These are phyloP conservation scores for Microctenopoma lineatum DNA, from an alignment of 2,797 vertebrate genomes.

Conservation along the genomic window DNA sequence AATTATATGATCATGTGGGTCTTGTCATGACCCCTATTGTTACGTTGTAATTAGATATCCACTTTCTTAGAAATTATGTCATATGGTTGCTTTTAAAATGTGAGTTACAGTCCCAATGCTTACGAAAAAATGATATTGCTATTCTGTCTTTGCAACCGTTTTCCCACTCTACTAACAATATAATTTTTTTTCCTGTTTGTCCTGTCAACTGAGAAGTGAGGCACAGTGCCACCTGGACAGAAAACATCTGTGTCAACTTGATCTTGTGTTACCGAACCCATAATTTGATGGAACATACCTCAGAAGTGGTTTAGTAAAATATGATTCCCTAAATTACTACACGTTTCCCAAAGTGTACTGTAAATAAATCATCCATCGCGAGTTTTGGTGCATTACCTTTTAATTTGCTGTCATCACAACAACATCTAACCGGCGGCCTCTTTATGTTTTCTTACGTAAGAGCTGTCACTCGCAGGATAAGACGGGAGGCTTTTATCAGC, in stretches of 20 bases:
- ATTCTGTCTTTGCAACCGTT: background rate
- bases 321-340: background rate
- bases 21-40: constrained; percentile 1
- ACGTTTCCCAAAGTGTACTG: background rate
- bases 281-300: constrained; percentile 19
- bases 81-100: constrained; percentile 16
- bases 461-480: background rate
- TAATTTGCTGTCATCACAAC: constrained; percentile 5
- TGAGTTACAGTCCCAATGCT: background rate
- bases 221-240: constrained; percentile 13
- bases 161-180: constrained; percentile 19
- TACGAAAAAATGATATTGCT: no score
- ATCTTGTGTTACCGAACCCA: constrained; percentile 25
- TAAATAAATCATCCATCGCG: constrained; percentile 19
- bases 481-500: constrained; percentile 4
- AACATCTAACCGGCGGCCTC: background rate
- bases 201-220: constrained; percentile 17
- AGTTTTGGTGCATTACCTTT: background rate
- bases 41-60: constrained; percentile 7
- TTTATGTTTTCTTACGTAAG: constrained; percentile 6
- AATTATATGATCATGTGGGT: constrained; percentile 5
- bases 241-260: constrained; percentile 11
- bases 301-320: constrained; percentile 16
- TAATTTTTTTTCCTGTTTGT: constrained; percentile 27
- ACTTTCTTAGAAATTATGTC: constrained; percentile 8